These are phyloP conservation scores for Automeris io DNA, from an alignment of 2,888 invertebrate species.

Conservation along the genomic window DNA sequence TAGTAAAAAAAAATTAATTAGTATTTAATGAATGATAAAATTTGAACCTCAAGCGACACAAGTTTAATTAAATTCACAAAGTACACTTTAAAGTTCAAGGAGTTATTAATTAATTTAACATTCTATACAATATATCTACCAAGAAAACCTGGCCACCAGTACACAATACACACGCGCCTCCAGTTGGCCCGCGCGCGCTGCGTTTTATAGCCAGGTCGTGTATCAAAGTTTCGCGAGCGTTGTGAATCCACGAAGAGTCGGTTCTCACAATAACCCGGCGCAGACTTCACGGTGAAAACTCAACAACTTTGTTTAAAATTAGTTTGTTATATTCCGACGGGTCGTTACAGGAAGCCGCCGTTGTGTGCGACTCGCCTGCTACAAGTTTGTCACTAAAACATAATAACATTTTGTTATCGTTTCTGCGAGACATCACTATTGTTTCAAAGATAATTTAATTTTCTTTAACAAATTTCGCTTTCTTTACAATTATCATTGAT, in stretches of 20 bases:
- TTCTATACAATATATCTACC: conserved; percentile 8
- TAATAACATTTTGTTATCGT: not conserved
- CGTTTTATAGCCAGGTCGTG: conserved; percentile 66
- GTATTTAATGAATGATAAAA: too few species aligned
- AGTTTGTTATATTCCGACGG: conserved; percentile 38
- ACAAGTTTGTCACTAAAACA: conserved; percentile 2
- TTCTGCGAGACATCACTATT: too few species aligned
- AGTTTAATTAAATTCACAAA: too few species aligned
- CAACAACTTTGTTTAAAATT: conserved; percentile 54
- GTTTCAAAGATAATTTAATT: too few species aligned
- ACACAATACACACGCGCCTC: conserved; percentile 33
- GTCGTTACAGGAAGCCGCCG: conserved; percentile 23
- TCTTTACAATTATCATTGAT: too few species aligned
- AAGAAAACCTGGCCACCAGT: conserved; percentile 22
- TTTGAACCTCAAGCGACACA: too few species aligned
- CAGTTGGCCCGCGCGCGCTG: conserved; percentile 31
- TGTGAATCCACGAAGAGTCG: conserved; percentile 42
- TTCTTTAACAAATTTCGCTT: too few species aligned
- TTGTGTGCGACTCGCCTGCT: conserved; percentile 5
- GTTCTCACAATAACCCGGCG: conserved; percentile 26
- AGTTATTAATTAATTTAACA: too few species aligned
- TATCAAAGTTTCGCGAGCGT: conserved; percentile 60
- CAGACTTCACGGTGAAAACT: conserved; percentile 44
- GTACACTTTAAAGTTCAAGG: too few species aligned
- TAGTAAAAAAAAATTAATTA: too few species aligned